Evolutionary conservation across 2,888 invertebrate species (phyloP), one percentile per base, ranked within the genome.

Genomic region (Idaea straminata): DNA sequence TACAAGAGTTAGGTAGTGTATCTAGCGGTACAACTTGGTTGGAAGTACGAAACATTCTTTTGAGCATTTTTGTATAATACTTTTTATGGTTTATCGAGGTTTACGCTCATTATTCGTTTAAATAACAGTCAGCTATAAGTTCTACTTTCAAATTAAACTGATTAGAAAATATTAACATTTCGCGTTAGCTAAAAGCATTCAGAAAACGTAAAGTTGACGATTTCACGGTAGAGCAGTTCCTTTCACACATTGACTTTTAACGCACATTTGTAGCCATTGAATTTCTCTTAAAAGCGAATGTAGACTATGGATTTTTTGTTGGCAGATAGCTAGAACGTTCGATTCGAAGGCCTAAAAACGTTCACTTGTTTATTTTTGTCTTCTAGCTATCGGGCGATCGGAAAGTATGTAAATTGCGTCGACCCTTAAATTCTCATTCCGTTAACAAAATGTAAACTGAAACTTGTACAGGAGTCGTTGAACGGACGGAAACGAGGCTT

Each of bases 361-460:
- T 36, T 5, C 36, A 36, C 10, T 36, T 47, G 13, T 10, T 47
- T 4, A 5, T 47, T 47, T 13, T 47, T 7, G 4, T 10, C 13
- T 10, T 10, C 4, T 47, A 7, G 13, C 5, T 47, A 47, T 47
- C 47, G 47, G 7, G 0, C 10, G 13, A 47, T 10, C 2, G 13
- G 13, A 47, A 7, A 2, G 3, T 10, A 2, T 0, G 10, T 13
- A 47, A 10, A 13, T 13, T 47, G 47, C 47, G 10, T 47, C 47
- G 25, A 47, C 47, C 47, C 85, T 89, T 84, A 89, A 90, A 89
- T 86, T 88, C 87, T 84, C 88, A 88, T 88, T 88, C 81, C 83
- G 83, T 84, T 87, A 89, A 88, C 87, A 87, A 87, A 91, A 88
- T 88, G 87, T 88, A 89, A 91, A 89, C 87, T 89, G 83, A 83